Evolutionary conservation across 2,797 vertebrate genomes (phyloP), one percentile per base, ranked within the genome.

Genomic region (Dendrocincla fuliginosa): DNA sequence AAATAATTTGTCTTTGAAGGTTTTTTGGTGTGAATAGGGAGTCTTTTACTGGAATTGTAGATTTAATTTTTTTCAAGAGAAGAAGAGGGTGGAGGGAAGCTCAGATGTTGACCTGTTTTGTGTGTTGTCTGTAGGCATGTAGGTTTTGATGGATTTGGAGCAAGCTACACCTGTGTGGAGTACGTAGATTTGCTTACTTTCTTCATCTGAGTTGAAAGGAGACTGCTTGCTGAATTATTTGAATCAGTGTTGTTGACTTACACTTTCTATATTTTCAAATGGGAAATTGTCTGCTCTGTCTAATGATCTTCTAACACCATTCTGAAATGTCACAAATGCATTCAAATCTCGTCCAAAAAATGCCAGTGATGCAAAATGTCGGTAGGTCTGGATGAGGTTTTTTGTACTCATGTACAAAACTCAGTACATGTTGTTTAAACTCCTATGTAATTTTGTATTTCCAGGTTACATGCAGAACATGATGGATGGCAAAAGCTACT

Each of bases 381-480:
- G 33, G 5, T 78, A 71, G 80, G 53, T 30, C 28, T 27, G 35
- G 53, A 25, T 61, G 57, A 75, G 20, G 7, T 59, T 75, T 76
- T 59, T 67, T 3, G 32, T 65, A 3, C 42, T 28, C n/a, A n/a
- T n/a, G n/a, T n/a, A n/a, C n/a, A n/a, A n/a, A n/a, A n/a, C n/a
- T 88, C 19, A 24, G n/a, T 46, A 15, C 12, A n/a, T 73, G 27
- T 32, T 69, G 22, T 78, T 67, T 70, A 75, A 96, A 71, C 50
- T 89, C 9, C 84, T 71, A 18, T 50, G 20, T 88, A 67, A 73
- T 91, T 87, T 6, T 96, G 27, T 73, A 20, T 97, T 96, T 98
- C 41, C 84, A 98, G 98, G 93, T 89, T 89, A 95, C 89, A 91
- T 52, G 93, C 90, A 95, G 95, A 95, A 90, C 67, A 65, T 53